Conservation (phyloP, 2,113 vertebrate species). For the Microtus montanus region DNA sequence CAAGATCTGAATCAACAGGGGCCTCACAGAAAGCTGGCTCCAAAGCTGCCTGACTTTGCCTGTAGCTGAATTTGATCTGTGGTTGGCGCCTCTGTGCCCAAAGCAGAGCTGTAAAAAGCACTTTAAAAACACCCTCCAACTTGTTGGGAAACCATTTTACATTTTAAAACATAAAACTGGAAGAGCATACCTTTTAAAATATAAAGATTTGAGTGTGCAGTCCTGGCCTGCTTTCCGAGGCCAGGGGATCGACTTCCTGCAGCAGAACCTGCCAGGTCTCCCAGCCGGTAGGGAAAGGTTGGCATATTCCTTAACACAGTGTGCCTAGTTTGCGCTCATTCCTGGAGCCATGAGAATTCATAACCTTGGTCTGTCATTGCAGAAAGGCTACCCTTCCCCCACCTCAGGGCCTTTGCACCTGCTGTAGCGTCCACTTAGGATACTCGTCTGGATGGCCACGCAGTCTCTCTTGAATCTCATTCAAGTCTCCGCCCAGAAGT, state of each 20-base stretch:
- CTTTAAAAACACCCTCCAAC: background rate
- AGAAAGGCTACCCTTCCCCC: background rate
- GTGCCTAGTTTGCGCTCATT: accelerated
- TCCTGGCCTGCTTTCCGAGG: background rate
- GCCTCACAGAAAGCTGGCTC: background rate
- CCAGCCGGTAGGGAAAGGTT: accelerated
- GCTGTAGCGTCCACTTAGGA: background rate
- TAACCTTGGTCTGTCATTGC: background rate
- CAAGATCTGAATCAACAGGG: background rate
- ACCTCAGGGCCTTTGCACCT: background rate
- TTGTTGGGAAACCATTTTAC: background rate
- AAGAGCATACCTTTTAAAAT: constrained; percentile 2
- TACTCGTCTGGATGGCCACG: background rate
- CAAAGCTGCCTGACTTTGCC: background rate
- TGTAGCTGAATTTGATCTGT: background rate
- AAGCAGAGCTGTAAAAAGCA: background rate
- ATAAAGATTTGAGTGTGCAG: background rate
- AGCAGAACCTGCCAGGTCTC: accelerated
- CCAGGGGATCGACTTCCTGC: background rate
- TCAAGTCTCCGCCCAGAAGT: background rate
- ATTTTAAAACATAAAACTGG: background rate
- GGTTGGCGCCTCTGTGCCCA: background rate
- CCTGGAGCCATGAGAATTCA: background rate
- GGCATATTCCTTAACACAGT: accelerated
- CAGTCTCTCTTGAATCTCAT: background rate